These are phyloP conservation scores for Umimayanthus chanpuru DNA, from an alignment of 92 coral and sea anemone genomes.

Conservation along the genomic window DNA sequence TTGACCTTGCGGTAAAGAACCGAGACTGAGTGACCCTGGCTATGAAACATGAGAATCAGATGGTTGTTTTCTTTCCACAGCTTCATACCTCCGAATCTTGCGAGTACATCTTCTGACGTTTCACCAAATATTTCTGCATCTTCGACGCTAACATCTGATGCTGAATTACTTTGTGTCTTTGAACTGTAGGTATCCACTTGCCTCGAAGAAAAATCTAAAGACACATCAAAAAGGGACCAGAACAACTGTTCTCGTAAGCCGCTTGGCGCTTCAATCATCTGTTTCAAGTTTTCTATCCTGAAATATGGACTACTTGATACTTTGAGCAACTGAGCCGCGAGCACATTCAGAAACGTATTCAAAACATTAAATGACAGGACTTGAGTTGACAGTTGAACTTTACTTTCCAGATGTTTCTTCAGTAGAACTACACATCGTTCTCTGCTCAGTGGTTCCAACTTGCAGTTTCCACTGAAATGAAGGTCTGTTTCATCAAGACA, in stretches of 20 bases:
- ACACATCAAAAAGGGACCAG: conserved; percentile 12
- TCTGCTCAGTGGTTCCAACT: conserved; percentile 5
- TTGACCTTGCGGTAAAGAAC: conserved; percentile 7
- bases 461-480: conserved; percentile 26
- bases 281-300: conserved; percentile 1
- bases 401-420: background rate
- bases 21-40: conserved; percentile 9
- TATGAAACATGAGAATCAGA: conserved; percentile 21
- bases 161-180: background rate
- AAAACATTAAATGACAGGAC: background rate
- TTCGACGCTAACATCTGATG: background rate
- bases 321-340: conserved; percentile 19
- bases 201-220: conserved; percentile 9
- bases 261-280: conserved; percentile 12
- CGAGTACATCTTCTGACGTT: background rate
- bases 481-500: conserved; percentile 15
- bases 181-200: background rate
- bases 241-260: background rate
- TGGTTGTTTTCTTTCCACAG: conserved; percentile 20
- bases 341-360: conserved; percentile 22
- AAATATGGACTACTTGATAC: conserved; percentile 30
- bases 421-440: conserved; percentile 31
- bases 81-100: conserved; percentile 1
- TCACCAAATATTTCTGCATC: background rate
- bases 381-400: background rate